A percentile compares a stretch with the other conserved stretches of the same genome.
phyloP scores from a whole-genome alignment of 2,888 invertebrate species.

The Cheilosia grossa region DNA sequence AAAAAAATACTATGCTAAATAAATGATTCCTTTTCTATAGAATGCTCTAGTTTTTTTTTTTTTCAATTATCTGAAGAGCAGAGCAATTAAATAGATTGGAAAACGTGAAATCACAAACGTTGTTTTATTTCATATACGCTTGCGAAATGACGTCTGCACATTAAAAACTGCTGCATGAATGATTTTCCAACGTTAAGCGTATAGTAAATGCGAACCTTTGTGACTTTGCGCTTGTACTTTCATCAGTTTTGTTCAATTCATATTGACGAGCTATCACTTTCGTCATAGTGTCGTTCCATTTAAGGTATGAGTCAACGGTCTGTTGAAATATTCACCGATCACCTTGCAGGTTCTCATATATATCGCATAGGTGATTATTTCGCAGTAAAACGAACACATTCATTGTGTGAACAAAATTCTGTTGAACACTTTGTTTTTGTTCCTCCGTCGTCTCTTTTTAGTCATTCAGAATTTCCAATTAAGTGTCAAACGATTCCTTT shows the following conservation, averaged over 20 bases:
- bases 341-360: background rate
- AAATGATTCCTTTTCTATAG: too few species aligned
- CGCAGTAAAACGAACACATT: constrained; percentile 5
- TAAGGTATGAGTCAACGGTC: constrained; percentile 26
- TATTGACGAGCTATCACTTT: constrained; percentile 38
- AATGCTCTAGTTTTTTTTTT: too few species aligned
- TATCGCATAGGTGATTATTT: background rate
- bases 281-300: constrained; percentile 33
- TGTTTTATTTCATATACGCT: too few species aligned
- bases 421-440: background rate
- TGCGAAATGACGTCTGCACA: too few species aligned
- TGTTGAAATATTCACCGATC: constrained; percentile 39
- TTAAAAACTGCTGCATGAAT: too few species aligned
- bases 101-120: too few species aligned
- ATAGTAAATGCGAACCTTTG: too few species aligned
- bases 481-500: constrained; percentile 15
- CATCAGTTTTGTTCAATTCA: constrained; percentile 14
- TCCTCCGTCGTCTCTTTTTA: background rate
- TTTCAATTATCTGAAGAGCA: too few species aligned
- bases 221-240: background rate
- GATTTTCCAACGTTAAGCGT: too few species aligned
- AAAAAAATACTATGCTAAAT: too few species aligned
- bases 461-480: constrained; percentile 26
- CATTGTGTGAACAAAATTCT: background rate
- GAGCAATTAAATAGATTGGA: too few species aligned